A percentile compares a stretch with the other conserved stretches of the same genome.
These are phyloP conservation scores for fruit fly (Drosophila melanogaster) DNA, from an alignment of 1,140 invertebrate genomes.

Conservation along the genomic window DNA sequence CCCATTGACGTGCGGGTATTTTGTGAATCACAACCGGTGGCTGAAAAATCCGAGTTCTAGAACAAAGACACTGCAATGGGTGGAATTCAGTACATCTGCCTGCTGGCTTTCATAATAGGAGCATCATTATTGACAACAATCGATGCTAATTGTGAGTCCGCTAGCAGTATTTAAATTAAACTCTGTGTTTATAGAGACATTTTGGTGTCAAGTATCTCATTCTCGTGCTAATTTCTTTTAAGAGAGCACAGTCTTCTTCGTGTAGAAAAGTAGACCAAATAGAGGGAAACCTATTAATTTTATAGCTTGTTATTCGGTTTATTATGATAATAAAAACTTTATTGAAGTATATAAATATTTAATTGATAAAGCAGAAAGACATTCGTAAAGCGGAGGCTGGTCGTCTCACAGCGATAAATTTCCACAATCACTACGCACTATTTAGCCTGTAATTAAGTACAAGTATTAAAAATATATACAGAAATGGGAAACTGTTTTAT, in stretches of 20 bases:
- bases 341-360: background rate
- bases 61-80: constrained; percentile 54
- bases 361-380: background rate
- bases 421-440: background rate
- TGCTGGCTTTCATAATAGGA: constrained; percentile 39
- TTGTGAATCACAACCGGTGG: constrained; percentile 36
- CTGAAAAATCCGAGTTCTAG: constrained; percentile 19
- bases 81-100: constrained; percentile 28
- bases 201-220: background rate
- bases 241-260: background rate
- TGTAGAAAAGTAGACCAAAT: background rate
- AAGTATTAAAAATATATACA: background rate
- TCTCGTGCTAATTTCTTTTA: constrained; percentile 4
- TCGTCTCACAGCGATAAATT: background rate
- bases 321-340: constrained; percentile 10
- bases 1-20: constrained; percentile 22
- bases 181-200: too few relatives aligned
- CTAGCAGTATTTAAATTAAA: background rate
- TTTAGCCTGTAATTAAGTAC: too few relatives aligned
- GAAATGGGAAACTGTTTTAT: background rate
- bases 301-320: background rate
- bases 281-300: background rate
- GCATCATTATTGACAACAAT: constrained; percentile 15
- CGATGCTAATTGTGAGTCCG: constrained; percentile 49
- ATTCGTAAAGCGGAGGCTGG: background rate